Conservation (phyloP, 2,113 vertebrate species). For the Sus scrofa region T2T-Sscrofa CM000814.6:99875501-99876000, state of each 20-base stretch:
- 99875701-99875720: not conserved
- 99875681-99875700: not conserved
- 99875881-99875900: not conserved
- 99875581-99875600: not conserved
- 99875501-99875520: constrained; percentile 37
- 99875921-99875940: not conserved
- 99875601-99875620: not conserved
- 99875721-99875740: not conserved
- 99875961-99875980: not conserved
- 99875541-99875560: not conserved
- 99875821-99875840: not conserved
- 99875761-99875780: not conserved
- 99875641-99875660: not conserved
- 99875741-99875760: not conserved
- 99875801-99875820: not conserved
- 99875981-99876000: constrained; percentile 1
- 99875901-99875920: not conserved
- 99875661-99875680: not conserved
- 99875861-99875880: not conserved
- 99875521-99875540: not conserved
- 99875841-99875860: not conserved
- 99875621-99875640: not conserved
- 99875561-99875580: not conserved
- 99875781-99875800: too few relatives aligned
- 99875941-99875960: not conserved